A percentile compares a stretch with the other conserved stretches of the same genome.
Evolutionary conservation across 2,888 invertebrate species (phyloP).

Genomic region (Tineola bisselliella): DNA sequence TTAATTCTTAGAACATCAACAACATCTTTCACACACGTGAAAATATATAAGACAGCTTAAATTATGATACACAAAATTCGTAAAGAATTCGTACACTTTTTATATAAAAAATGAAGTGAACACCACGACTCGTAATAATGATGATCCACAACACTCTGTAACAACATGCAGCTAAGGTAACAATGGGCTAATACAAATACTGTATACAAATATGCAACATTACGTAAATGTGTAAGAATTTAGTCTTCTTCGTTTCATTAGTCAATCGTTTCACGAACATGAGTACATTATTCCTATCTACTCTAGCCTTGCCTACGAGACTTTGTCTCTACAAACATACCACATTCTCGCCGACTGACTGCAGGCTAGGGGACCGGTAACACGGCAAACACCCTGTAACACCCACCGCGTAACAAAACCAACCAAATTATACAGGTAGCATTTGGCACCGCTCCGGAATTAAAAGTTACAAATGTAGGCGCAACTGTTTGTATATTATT

Average conservation of each 20-base stretch:
- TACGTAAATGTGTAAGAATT: constrained; percentile 61
- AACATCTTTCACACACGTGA: constrained; percentile 61
- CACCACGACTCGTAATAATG: constrained; percentile 26
- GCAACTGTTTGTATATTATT: constrained; percentile 49
- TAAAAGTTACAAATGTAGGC: constrained; percentile 1
- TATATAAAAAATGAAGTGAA: constrained; percentile 33
- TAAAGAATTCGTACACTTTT: constrained; percentile 42
- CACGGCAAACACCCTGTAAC: constrained; percentile 7
- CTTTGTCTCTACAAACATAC: constrained; percentile 44
- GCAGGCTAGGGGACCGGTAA: not conserved
- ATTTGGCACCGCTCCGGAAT: constrained; percentile 11
- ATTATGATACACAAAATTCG: constrained; percentile 48
- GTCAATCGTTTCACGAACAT: constrained; percentile 57
- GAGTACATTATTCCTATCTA: constrained; percentile 61
- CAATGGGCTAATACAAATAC: constrained; percentile 41
- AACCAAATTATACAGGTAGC: not conserved
- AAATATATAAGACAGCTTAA: constrained; percentile 47
- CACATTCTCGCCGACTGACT: not conserved
- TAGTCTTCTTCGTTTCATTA: constrained; percentile 66
- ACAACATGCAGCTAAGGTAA: constrained; percentile 13
- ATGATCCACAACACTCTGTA: not conserved
- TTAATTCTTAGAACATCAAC: constrained; percentile 63
- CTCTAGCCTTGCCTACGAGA: constrained; percentile 64
- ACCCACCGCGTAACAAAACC: not conserved
- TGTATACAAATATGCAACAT: constrained; percentile 59